A percentile compares a stretch with the other conserved stretches of the same genome.
phyloP scores from a whole-genome alignment of 2,888 invertebrate species.

The Dexiosoma caninum region DNA sequence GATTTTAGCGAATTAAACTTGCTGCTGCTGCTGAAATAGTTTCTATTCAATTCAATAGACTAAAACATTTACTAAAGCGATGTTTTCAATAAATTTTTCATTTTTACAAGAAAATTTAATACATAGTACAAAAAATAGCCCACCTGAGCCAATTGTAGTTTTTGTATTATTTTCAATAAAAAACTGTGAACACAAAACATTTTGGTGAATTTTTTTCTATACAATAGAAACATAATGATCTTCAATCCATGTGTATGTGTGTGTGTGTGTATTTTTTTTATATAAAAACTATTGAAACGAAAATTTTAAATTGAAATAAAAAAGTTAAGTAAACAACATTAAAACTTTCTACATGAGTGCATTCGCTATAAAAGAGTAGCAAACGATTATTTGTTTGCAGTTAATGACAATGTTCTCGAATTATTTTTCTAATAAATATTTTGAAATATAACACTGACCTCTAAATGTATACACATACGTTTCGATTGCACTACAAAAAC shows the following conservation, averaged over 20 bases:
- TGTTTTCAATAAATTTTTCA: background rate
- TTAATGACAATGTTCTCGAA: constrained; percentile 41
- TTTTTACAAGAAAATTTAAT: background rate
- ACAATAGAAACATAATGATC: constrained; percentile 46
- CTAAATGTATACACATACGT: constrained; percentile 6
- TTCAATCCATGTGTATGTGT: too few species aligned
- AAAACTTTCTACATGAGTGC: constrained; percentile 52
- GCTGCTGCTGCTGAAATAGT: constrained; percentile 13
- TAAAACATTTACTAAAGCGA: constrained; percentile 34
- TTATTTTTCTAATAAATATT: constrained; percentile 40
- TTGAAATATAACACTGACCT: constrained; percentile 32
- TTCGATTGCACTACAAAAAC: constrained; percentile 3
- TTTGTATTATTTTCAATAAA: background rate
- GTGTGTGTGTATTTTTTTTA: background rate
- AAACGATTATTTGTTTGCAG: background rate
- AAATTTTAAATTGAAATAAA: background rate
- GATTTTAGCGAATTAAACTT: constrained; percentile 51
- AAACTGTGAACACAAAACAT: background rate
- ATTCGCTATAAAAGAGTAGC: background rate
- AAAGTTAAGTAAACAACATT: constrained; percentile 16
- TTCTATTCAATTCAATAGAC: constrained; percentile 38
- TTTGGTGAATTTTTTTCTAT: constrained; percentile 47
- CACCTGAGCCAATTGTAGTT: constrained; percentile 36
- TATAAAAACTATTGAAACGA: background rate
- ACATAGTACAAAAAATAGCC: background rate